Conservation (phyloP, 1,140 invertebrate species). For the Sarcophaga peregrina region DNA sequence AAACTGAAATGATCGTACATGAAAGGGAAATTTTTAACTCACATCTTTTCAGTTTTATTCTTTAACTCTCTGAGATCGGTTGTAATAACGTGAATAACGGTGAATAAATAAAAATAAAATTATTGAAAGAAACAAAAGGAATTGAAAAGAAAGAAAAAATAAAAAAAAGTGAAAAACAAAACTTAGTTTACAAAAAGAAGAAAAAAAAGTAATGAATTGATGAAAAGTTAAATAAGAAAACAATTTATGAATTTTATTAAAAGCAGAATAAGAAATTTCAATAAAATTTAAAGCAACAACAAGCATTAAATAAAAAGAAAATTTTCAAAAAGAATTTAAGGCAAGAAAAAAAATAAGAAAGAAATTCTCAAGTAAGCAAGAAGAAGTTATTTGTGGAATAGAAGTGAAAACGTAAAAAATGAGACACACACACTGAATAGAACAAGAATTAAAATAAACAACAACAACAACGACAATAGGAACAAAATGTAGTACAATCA, state of each 20-base stretch:
- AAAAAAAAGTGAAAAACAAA: neutral
- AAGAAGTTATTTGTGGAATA: neutral
- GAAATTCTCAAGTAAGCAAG: neutral
- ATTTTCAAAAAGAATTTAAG: conserved; percentile 7
- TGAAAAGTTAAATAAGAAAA: neutral
- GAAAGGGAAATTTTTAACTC: conserved; percentile 43
- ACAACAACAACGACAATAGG: neutral
- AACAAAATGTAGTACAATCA: neutral
- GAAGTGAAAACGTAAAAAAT: neutral
- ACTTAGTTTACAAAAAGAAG: neutral
- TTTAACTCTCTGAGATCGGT: conserved; percentile 44
- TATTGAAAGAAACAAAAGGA: neutral
- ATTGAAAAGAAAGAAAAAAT: neutral
- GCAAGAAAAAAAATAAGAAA: neutral
- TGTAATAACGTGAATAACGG: conserved; percentile 5
- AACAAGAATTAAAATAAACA: too few relatives aligned
- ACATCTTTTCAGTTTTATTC: conserved; percentile 46
- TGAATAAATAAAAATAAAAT: conserved; percentile 5
- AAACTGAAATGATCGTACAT: conserved; percentile 38
- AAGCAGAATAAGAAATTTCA: neutral
- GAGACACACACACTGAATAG: neutral
- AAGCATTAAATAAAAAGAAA: neutral
- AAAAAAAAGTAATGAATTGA: too few relatives aligned
- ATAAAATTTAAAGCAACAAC: too few relatives aligned
- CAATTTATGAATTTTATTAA: conserved; percentile 10